phyloP scores from a whole-genome alignment of 2,113 vertebrate genomes.

The Lynx canadensis region DNA sequence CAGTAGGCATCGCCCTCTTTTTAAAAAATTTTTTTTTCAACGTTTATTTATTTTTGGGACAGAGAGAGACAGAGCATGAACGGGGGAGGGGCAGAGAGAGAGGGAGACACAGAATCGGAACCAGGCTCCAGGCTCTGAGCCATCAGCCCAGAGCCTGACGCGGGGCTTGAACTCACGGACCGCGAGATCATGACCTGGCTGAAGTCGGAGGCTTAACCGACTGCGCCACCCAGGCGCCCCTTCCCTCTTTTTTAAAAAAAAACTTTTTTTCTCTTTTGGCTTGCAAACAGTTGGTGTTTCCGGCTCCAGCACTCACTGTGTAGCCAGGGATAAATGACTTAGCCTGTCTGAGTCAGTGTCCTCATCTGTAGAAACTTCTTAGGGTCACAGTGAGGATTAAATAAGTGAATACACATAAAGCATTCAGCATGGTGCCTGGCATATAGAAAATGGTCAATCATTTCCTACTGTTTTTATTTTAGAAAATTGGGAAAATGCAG shows the following conservation, averaged over 20 bases:
- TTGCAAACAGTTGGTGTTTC: not conserved
- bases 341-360: not conserved
- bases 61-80: no score
- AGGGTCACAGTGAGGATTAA: not conserved
- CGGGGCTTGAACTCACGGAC: no score
- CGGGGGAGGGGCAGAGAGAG: no score
- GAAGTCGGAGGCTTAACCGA: no score
- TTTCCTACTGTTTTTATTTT: slow-evolving; percentile 24
- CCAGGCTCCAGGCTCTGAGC: no score
- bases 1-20: not conserved
- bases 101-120: no score
- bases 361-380: not conserved
- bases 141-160: no score
- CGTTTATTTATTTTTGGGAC: no score
- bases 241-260: not conserved
- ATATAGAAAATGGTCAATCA: not conserved
- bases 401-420: not conserved
- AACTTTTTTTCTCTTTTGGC: not conserved
- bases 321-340: not conserved
- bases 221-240: no score
- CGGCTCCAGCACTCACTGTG: not conserved
- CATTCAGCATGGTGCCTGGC: not conserved
- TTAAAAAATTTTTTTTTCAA: not conserved
- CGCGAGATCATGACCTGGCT: no score
- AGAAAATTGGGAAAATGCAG: slow-evolving; percentile 29